Conservation (phyloP, 2,888 invertebrate species). For the Sinodicranocentrus sp. region DNA sequence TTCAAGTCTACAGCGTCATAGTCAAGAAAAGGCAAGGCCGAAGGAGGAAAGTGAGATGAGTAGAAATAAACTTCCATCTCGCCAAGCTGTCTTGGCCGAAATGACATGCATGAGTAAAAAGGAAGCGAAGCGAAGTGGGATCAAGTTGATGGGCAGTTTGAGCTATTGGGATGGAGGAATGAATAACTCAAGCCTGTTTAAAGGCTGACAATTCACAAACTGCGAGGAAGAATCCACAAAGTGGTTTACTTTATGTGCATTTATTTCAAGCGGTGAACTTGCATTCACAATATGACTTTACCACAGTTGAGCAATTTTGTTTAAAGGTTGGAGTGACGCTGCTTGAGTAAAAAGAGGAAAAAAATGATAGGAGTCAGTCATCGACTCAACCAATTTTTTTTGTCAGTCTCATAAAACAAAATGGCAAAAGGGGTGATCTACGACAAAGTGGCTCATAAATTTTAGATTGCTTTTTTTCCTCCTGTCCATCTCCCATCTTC, state of each 20-base stretch:
- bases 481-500: too few relatives aligned
- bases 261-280: too few relatives aligned
- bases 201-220: constrained; percentile 53
- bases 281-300: too few relatives aligned
- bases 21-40: neutral
- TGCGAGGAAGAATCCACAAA: too few relatives aligned
- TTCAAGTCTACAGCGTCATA: neutral
- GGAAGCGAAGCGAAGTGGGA: constrained; percentile 29
- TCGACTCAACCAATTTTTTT: constrained; percentile 59
- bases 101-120: constrained; percentile 53
- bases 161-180: constrained; percentile 59
- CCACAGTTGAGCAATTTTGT: too few relatives aligned
- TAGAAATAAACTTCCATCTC: neutral
- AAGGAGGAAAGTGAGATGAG: neutral
- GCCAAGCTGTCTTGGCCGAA: constrained; percentile 46
- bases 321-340: too few relatives aligned
- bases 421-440: constrained; percentile 67
- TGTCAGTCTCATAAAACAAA: constrained; percentile 61
- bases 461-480: constrained; percentile 57
- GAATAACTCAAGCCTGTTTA: constrained; percentile 60
- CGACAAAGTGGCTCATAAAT: constrained; percentile 68
- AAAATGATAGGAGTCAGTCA: constrained; percentile 60
- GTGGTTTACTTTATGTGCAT: too few relatives aligned
- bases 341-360: too few relatives aligned
- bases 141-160: constrained; percentile 68